Base-by-base conservation (phyloP, 2,113 vertebrate species). In the Corydoras sp. region DNA sequence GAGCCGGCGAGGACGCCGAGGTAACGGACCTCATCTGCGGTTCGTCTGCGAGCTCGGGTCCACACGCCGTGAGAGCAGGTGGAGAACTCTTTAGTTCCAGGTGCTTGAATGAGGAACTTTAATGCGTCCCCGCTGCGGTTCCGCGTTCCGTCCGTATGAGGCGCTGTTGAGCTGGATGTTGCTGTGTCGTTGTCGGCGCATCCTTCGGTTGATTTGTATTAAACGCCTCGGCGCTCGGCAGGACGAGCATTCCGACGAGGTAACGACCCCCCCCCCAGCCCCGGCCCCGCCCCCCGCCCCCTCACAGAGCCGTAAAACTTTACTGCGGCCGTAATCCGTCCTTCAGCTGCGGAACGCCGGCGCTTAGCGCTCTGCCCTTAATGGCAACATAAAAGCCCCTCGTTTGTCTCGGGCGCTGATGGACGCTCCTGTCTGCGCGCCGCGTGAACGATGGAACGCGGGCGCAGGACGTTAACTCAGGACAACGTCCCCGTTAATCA, bases 181-280 rank as follows among this genome's bases (percentile, higher is more conserved):
- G 30, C 51, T 59, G n/a, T n/a, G 61, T 65, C 83, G 65, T 83
- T 85, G 77, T 81, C 76, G 74, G 78, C 71, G 54, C 56, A 24
- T 78, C 64, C 48, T 71, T 50, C 15, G 24, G 73, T 64, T 86
- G 76, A 82, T 84, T 84, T 82, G 79, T 83, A 84, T 80, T 75
- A 77, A 80, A 80, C 56, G 65, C 58, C 62, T 55, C 55, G 76
- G 74, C 72, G 77, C 82, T 76, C 82, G 84, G 81, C 76, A 87
- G 75, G 76, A 64, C 70, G 74, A 76, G 72, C 73, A 69, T 78
- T 35, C 73, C 76, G 72, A 71, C 73, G 51, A 76, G 58, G 74
- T 84, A 86, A 86, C 84, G 83, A 84, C 86, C 81, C 86, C 73
- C 71, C 81, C 76, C n/a, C n/a, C n/a, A n/a, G n/a, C n/a, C n/a